Evolutionary conservation across 2,797 vertebrate genomes (phyloP).

Genomic region (Brachymystax lenok): DNA sequence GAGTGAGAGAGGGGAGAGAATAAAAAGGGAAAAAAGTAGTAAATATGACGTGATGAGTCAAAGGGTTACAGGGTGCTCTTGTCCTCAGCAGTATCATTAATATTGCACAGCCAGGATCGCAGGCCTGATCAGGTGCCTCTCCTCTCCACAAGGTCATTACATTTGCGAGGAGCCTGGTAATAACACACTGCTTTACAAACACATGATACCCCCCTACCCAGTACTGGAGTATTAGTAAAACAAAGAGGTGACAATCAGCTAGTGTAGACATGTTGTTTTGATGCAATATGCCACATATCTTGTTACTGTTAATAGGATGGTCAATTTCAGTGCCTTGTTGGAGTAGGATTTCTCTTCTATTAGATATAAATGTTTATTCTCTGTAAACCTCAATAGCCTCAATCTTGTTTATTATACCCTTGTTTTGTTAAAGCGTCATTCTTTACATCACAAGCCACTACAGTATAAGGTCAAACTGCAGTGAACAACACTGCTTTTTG

Average conservation of each 20-base stretch:
- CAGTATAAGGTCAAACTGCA: neutral
- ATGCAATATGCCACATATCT: neutral
- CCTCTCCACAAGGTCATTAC: neutral
- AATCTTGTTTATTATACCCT: neutral
- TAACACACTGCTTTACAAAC: neutral
- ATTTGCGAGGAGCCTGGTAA: neutral
- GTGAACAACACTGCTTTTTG: neutral
- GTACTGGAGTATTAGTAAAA: neutral
- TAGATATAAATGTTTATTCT: neutral
- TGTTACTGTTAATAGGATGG: neutral
- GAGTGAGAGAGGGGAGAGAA: neutral
- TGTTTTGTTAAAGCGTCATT: neutral
- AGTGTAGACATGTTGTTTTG: neutral
- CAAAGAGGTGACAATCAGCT: neutral
- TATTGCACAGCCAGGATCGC: conserved; percentile 13
- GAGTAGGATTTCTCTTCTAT: neutral
- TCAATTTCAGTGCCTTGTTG: neutral
- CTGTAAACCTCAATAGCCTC: neutral
- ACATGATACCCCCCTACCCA: neutral
- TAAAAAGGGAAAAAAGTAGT: neutral
- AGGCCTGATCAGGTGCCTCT: neutral
- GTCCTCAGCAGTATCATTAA: conserved; percentile 17
- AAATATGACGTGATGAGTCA: too few species aligned
- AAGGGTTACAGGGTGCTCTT: neutral
- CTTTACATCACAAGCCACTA: neutral